These are phyloP conservation scores for Drosophila pachea DNA, from an alignment of 1,140 invertebrate species.

Conservation along the genomic window DNA sequence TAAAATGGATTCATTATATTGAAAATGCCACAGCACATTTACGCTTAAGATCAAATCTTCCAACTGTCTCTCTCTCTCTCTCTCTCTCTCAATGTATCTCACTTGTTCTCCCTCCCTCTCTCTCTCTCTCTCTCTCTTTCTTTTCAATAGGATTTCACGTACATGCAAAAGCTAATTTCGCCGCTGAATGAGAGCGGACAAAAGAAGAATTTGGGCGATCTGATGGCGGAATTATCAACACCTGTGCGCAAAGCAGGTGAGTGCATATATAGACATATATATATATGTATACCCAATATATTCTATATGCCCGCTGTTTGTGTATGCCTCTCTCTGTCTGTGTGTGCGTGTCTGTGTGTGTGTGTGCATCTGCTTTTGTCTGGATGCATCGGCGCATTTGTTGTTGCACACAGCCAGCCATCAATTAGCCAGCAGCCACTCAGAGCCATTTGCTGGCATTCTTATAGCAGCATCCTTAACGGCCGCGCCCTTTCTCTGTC, in stretches of 20 bases:
- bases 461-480: slow-evolving; percentile 28
- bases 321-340: too few relatives aligned
- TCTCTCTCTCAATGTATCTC: background rate
- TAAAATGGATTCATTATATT: too few relatives aligned
- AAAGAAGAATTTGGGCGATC: slow-evolving; percentile 85
- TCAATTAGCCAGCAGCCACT: slow-evolving; percentile 51
- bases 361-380: background rate
- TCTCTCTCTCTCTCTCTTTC: background rate
- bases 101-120: background rate
- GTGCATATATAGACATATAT: slow-evolving; percentile 19
- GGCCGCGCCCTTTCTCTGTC: background rate
- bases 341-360: background rate
- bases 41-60: too few relatives aligned
- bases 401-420: slow-evolving; percentile 22
- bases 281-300: background rate
- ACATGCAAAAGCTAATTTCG: slow-evolving; percentile 87
- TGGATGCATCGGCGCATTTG: background rate
- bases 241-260: slow-evolving; percentile 74
- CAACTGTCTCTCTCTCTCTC: background rate
- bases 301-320: background rate
- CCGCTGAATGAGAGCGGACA: slow-evolving; percentile 87
- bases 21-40: too few relatives aligned
- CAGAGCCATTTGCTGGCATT: slow-evolving; percentile 9
- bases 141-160: slow-evolving; percentile 82
- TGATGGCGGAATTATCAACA: slow-evolving; percentile 84